Evolutionary conservation across 1,140 invertebrate genomes (phyloP).

Genomic region (Babylonia areolata): DNA sequence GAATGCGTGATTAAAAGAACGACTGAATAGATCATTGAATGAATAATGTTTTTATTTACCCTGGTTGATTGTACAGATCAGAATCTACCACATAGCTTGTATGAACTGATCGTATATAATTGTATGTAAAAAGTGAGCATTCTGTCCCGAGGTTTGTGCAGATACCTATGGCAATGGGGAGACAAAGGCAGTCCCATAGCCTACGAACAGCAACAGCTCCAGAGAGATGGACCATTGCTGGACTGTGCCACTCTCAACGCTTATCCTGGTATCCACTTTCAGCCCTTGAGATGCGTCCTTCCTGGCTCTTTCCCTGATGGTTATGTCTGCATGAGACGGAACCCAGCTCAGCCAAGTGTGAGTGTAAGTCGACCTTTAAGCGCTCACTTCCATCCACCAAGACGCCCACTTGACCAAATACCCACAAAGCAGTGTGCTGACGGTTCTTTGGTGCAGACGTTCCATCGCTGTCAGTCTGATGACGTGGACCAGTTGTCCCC

Average conservation of each 20-base stretch:
- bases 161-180: constrained; percentile 31
- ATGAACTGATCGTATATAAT: too few species aligned
- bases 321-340: constrained; percentile 29
- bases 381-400: not conserved
- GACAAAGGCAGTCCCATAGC: constrained; percentile 20
- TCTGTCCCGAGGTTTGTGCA: not conserved
- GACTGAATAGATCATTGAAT: too few species aligned
- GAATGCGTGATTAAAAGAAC: too few species aligned
- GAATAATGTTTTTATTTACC: too few species aligned
- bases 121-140: too few species aligned
- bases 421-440: constrained; percentile 18
- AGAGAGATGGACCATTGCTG: not conserved
- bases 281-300: not conserved
- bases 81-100: too few species aligned
- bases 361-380: not conserved
- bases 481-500: not conserved
- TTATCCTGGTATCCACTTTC: not conserved
- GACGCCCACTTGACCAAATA: not conserved
- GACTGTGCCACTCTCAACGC: constrained; percentile 9
- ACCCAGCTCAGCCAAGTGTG: not conserved
- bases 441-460: constrained; percentile 22
- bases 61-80: too few species aligned
- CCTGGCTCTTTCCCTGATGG: not conserved
- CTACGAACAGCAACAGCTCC: not conserved
- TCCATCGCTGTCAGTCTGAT: not conserved